Evolutionary conservation across 1,140 invertebrate genomes (phyloP).

Genomic region (Drosophila sturtevanti): DNA sequence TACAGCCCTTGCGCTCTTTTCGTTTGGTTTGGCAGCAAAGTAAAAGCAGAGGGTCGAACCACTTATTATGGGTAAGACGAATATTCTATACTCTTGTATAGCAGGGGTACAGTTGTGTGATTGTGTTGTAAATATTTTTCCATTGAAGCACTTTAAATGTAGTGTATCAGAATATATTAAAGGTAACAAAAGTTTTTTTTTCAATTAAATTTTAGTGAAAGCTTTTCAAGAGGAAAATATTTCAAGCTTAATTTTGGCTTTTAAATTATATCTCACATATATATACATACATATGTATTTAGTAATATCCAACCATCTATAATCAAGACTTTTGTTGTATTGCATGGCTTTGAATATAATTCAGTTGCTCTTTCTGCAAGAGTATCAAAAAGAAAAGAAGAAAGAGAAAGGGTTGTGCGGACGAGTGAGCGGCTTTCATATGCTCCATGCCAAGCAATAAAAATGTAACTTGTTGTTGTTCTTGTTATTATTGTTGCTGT

Average conservation of each 20-base stretch:
- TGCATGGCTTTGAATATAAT: not conserved
- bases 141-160: too few relatives aligned
- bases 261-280: too few relatives aligned
- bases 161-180: too few relatives aligned
- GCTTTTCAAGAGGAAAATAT: too few relatives aligned
- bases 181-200: too few relatives aligned
- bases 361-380: not conserved
- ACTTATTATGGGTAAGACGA: not conserved
- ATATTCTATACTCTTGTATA: not conserved
- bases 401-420: conserved; percentile 44
- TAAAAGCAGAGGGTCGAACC: not conserved
- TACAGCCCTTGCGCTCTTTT: conserved; percentile 61
- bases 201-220: too few relatives aligned
- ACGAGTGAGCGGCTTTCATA: conserved; percentile 64
- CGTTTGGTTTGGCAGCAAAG: conserved; percentile 55
- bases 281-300: too few relatives aligned
- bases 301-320: too few relatives aligned
- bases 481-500: conserved; percentile 28
- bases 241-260: too few relatives aligned
- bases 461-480: conserved; percentile 70
- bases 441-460: conserved; percentile 78
- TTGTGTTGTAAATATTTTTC: too few relatives aligned
- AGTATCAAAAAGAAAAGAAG: conserved; percentile 31
- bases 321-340: not conserved
- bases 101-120: too few relatives aligned